phyloP scores from a whole-genome alignment of 2,113 vertebrate species.

The Deroptyus accipitrinus region DNA sequence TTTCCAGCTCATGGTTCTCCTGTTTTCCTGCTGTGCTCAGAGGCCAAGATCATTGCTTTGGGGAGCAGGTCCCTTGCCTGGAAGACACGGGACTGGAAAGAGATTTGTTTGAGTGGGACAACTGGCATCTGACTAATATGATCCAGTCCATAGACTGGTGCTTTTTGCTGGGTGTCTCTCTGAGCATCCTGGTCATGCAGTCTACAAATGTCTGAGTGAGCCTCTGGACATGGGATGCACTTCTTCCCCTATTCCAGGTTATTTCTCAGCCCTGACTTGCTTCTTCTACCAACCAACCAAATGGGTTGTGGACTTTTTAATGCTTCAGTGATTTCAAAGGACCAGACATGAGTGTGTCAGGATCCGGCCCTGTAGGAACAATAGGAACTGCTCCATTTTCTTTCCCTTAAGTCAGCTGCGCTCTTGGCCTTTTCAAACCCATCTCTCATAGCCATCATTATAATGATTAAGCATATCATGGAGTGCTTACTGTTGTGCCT shows the following conservation, averaged over 20 bases:
- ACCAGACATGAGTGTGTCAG: rapidly evolving
- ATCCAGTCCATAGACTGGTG: not conserved
- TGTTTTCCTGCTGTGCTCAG: not conserved
- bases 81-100: not conserved
- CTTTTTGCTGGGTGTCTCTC: not conserved
- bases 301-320: not conserved
- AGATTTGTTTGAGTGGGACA: not conserved
- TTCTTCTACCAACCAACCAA: not conserved
- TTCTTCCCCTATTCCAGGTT: not conserved
- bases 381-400: not conserved
- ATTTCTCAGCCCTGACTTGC: not conserved
- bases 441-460: not conserved
- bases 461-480: not conserved
- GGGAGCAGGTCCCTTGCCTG: not conserved
- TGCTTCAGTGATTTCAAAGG: not conserved
- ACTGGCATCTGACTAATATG: not conserved
- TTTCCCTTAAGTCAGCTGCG: not conserved
- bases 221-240: not conserved
- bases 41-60: not conserved
- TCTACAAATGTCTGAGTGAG: not conserved
- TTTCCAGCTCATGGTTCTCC: not conserved
- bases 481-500: not conserved
- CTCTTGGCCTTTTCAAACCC: not conserved
- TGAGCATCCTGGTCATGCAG: rapidly evolving
- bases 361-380: not conserved